phyloP scores from a whole-genome alignment of 1,140 invertebrate genomes.

The Brachystomella parvula region DNA sequence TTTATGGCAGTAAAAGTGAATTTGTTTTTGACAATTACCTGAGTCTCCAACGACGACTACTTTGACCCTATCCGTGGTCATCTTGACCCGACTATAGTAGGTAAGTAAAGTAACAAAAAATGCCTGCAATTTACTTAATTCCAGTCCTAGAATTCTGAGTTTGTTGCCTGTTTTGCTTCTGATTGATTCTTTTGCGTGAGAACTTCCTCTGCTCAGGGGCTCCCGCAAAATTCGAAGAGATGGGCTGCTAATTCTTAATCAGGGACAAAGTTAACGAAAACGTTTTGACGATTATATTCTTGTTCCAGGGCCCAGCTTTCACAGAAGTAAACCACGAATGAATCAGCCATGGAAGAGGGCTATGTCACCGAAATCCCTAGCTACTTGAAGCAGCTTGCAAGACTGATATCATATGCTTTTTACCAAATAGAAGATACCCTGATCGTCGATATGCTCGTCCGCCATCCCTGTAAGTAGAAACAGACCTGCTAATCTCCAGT shows the following conservation, averaged over 20 bases:
- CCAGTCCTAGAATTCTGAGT: neutral
- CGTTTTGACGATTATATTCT: neutral
- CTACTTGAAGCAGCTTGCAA: slow-evolving; percentile 79
- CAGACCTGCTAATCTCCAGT: neutral
- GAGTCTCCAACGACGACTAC: slow-evolving; percentile 88
- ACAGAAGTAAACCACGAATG: neutral
- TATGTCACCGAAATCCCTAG: slow-evolving; percentile 69
- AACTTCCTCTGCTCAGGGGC: neutral
- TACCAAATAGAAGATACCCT: slow-evolving; percentile 87
- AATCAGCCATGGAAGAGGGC: neutral
- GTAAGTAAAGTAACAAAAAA: neutral
- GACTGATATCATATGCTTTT: slow-evolving; percentile 83
- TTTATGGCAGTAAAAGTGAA: too few species aligned
- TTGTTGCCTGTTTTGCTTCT: too few species aligned
- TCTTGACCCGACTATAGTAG: neutral
- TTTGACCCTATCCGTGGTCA: slow-evolving; percentile 65
- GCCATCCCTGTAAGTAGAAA: slow-evolving; percentile 78
- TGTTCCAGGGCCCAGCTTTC: neutral
- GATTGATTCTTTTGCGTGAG: neutral
- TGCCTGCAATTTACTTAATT: neutral
- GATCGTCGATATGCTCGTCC: slow-evolving; percentile 87
- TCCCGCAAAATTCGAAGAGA: neutral
- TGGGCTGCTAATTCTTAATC: neutral
- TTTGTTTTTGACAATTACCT: slow-evolving; percentile 48
- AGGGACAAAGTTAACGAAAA: neutral